Evolutionary conservation across 1,140 invertebrate genomes (phyloP).

Genomic region (Bombus picipes): DNA sequence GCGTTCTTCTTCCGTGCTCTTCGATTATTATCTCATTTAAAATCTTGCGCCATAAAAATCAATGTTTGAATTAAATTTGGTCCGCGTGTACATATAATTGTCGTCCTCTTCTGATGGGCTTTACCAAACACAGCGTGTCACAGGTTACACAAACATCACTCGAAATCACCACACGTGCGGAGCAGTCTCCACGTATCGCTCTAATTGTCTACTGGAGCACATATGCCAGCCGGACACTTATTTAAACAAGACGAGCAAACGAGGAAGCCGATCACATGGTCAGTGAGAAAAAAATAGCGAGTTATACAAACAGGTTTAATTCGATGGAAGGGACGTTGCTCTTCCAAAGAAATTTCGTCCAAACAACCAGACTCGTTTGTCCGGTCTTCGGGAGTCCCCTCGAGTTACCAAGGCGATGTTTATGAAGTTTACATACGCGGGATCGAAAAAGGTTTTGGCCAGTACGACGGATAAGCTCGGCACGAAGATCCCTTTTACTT

Average conservation of each 20-base stretch:
- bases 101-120: too few relatives aligned
- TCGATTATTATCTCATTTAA: too few relatives aligned
- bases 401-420: conserved; percentile 35
- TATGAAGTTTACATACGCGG: conserved; percentile 60
- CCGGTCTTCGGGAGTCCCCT: conserved; percentile 33
- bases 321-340: conserved; percentile 32
- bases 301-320: conserved; percentile 58
- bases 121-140: too few relatives aligned
- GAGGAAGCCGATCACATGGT: not conserved
- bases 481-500: not conserved
- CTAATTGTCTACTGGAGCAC: not conserved
- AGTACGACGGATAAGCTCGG: conserved; percentile 49
- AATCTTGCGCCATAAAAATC: too few relatives aligned
- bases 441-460: conserved; percentile 42
- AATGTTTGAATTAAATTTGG: too few relatives aligned
- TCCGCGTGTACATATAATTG: too few relatives aligned
- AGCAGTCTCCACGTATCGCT: too few relatives aligned
- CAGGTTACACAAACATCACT: too few relatives aligned
- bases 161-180: too few relatives aligned
- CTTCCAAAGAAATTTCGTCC: conserved; percentile 38
- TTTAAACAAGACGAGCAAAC: conserved; percentile 34
- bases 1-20: too few relatives aligned
- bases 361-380: conserved; percentile 49
- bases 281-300: conserved; percentile 15
- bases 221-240: conserved; percentile 41